These are phyloP conservation scores for Tinea pellionella DNA, from an alignment of 2,888 invertebrate species.

Conservation along the genomic window DNA sequence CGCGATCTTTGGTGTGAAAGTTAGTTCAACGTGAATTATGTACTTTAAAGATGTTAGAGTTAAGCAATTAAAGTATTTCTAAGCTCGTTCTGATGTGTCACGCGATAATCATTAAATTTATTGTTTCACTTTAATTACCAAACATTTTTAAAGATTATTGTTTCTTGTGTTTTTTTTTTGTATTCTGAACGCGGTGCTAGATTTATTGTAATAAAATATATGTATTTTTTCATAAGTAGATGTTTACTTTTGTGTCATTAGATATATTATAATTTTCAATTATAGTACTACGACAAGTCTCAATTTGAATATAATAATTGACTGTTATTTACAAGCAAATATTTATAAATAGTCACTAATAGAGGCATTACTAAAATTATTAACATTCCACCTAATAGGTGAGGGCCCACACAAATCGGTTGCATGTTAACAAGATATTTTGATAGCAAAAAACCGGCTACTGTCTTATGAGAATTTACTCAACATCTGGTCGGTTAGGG, in stretches of 20 bases:
- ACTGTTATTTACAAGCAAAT: neutral
- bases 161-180: neutral
- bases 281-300: no score
- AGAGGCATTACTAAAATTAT: slow-evolving; percentile 12
- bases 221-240: no score
- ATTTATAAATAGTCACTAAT: neutral
- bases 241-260: no score
- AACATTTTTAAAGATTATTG: neutral
- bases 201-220: no score
- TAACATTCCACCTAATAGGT: slow-evolving; percentile 21
- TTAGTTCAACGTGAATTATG: slow-evolving; percentile 45
- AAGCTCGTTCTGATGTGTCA: slow-evolving; percentile 39
- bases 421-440: slow-evolving; percentile 37
- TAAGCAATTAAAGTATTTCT: slow-evolving; percentile 61
- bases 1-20: slow-evolving; percentile 42
- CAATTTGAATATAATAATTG: no score
- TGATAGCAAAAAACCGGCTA: slow-evolving; percentile 33
- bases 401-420: slow-evolving; percentile 46
- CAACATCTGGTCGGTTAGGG: slow-evolving; percentile 41
- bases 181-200: neutral
- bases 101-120: slow-evolving; percentile 51
- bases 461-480: slow-evolving; percentile 48
- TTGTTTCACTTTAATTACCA: slow-evolving; percentile 24
- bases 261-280: no score
- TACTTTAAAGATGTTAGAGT: slow-evolving; percentile 46